These are phyloP conservation scores for Denticeps clupeoides DNA, from an alignment of 2,797 vertebrate species.

Conservation along the genomic window DNA sequence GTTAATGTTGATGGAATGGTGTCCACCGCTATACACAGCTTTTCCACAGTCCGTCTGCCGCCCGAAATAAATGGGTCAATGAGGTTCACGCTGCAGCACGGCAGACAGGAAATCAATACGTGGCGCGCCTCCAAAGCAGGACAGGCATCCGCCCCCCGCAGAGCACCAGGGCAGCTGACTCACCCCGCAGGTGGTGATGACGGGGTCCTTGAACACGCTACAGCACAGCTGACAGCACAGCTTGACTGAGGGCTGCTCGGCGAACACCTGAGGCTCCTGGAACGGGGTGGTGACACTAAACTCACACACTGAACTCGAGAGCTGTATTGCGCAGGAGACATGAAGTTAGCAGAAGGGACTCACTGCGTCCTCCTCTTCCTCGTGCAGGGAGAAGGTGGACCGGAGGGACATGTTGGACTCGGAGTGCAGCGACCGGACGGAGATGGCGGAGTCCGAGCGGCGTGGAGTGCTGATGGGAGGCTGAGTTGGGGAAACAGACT, in stretches of 20 bases:
- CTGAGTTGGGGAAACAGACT: conserved; percentile 48
- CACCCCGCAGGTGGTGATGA: conserved; percentile 98
- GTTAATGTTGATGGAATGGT: background rate
- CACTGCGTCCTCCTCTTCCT: conserved; percentile 96
- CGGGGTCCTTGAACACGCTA: conserved; percentile 91
- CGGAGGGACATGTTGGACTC: conserved; percentile 98
- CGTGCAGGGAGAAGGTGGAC: conserved; percentile 93
- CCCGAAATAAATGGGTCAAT: conserved; percentile 12
- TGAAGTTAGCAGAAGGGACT: conserved; percentile 23
- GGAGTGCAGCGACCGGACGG: conserved; percentile 87
- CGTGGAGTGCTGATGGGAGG: conserved; percentile 82
- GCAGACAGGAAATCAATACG: conserved; percentile 17
- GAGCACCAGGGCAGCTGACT: conserved; percentile 40
- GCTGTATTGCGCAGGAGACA: background rate
- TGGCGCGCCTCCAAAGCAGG: conserved; percentile 9
- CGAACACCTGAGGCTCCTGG: conserved; percentile 92
- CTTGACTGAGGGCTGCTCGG: conserved; percentile 92
- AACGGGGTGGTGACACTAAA: too few relatives aligned
- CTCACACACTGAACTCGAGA: too few relatives aligned
- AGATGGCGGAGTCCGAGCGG: conserved; percentile 92
- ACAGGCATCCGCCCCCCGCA: conserved; percentile 1
- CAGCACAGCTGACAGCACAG: conserved; percentile 96
- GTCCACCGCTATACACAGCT: too few relatives aligned
- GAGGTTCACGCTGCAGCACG: background rate
- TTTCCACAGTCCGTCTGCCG: background rate